Evolutionary conservation across 2,113 vertebrate genomes (phyloP).

Genomic region (Aldabrachelys gigantea): DNA sequence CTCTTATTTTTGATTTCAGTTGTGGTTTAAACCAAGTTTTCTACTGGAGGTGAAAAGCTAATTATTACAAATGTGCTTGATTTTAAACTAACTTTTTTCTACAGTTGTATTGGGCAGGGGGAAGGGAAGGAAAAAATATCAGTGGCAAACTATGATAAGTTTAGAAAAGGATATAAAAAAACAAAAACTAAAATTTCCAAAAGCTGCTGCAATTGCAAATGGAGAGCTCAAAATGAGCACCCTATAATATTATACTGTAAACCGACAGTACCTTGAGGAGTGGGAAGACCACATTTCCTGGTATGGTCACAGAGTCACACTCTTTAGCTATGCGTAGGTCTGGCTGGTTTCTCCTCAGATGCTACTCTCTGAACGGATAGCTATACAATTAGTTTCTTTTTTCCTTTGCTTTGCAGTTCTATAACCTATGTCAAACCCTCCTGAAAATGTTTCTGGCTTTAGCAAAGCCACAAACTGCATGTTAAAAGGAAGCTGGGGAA

Average conservation of each 20-base stretch:
- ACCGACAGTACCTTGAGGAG: neutral
- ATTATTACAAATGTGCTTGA: neutral
- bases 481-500: neutral
- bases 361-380: neutral
- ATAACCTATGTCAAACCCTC: slow-evolving; percentile 30
- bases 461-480: neutral
- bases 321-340: neutral
- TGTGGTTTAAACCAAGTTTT: neutral
- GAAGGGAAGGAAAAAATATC: neutral
- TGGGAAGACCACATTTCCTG: slow-evolving; percentile 46
- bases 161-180: slow-evolving; percentile 32
- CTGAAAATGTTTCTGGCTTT: slow-evolving; percentile 32
- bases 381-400: slow-evolving; percentile 6
- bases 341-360: slow-evolving; percentile 29
- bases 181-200: neutral
- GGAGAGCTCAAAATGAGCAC: slow-evolving; percentile 16
- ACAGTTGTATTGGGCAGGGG: slow-evolving; percentile 6
- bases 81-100: neutral
- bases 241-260: neutral
- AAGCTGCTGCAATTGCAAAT: slow-evolving; percentile 28
- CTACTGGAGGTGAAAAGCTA: neutral
- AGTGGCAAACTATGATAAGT: neutral
- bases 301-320: slow-evolving; percentile 12
- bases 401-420: slow-evolving; percentile 18
- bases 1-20: neutral